These are phyloP conservation scores for Ophthalmolycus amberensis DNA, from an alignment of 2,113 vertebrate species.

Conservation along the genomic window DNA sequence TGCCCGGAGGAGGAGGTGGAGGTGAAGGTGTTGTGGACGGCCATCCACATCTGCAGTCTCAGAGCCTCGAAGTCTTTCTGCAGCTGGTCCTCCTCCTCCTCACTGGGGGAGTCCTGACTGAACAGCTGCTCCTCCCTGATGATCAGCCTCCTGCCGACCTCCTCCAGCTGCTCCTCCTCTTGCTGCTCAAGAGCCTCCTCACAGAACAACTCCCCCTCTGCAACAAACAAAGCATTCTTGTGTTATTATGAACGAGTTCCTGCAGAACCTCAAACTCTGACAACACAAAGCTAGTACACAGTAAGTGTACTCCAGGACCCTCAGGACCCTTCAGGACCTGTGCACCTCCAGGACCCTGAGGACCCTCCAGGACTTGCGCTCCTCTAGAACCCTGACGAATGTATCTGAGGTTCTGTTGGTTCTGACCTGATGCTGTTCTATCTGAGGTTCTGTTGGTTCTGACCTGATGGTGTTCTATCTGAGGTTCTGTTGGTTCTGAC, in stretches of 20 bases:
- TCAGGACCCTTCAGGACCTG: no score
- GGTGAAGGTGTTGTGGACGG: slow-evolving; percentile 80
- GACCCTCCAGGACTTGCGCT: no score
- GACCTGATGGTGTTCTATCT: no score
- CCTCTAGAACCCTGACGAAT: no score
- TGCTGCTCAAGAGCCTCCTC: background rate
- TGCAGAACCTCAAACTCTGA: background rate
- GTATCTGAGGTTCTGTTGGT: no score
- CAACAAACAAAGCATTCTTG: background rate
- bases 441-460: no score
- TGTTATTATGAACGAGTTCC: background rate
- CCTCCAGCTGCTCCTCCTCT: slow-evolving; percentile 44
- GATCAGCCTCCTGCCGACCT: slow-evolving; percentile 79
- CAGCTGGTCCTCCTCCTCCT: slow-evolving; percentile 79
- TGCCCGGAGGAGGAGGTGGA: slow-evolving; percentile 16
- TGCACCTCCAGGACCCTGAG: no score
- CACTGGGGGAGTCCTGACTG: slow-evolving; percentile 47
- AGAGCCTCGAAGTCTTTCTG: slow-evolving; percentile 78
- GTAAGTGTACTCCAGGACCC: no score
- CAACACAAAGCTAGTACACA: no score
- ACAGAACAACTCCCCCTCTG: slow-evolving; percentile 27
- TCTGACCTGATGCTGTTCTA: background rate
- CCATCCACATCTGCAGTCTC: slow-evolving; percentile 75
- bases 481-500: no score
- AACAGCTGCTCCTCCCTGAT: slow-evolving; percentile 81